Evolutionary conservation across 2,888 invertebrate genomes (phyloP), one percentile per base, ranked within the genome.

Genomic region (Andrena fulva): DNA sequence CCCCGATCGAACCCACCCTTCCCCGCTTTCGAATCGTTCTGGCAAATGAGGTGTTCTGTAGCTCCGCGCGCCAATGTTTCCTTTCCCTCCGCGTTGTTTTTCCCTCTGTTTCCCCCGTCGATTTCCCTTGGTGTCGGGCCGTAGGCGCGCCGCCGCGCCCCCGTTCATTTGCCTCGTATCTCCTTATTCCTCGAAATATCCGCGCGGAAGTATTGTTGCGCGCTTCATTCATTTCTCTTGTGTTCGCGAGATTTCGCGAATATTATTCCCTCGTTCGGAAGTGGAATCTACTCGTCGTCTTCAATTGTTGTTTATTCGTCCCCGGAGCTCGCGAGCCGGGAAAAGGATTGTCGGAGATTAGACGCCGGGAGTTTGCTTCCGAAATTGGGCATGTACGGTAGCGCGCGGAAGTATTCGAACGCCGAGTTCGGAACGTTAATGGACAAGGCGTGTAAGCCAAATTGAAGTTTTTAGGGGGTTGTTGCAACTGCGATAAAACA

Each of bases 111-210:
- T 74, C 71, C 76, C 64, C 70, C 77, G 83, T 72, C 85, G 72
- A 85, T 86, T 82, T 81, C 74, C 72, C 68, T 12, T 48, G 77
- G 62, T 72, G 77, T 76, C 5, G 16, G 85, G 87, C 82, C 77
- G 85, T 84, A 80, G 82, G 73, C 50, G 70, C 81, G 77, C 67
- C 81, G 87, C 81, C 31, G 64, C 81, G 86, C 81, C 31, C 77
- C 42, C 80, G 81, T 86, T 87, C 85, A 84, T 88, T 88, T 88
- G 62, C 83, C 79, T 80, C 74, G 77, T 77, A 72, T 77, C 78
- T 85, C 62, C 80, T 82, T 78, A 78, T 82, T 77, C 79, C 63
- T 63, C 83, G 77, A 83, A 86, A 85, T 85, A 81, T 83, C 71
- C 76, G 66, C 66, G 70, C 77, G 77, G 27, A 64, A 74, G 66